phyloP scores from a whole-genome alignment of 2,797 vertebrate genomes.

The Buphagus erythrorhynchus region DNA sequence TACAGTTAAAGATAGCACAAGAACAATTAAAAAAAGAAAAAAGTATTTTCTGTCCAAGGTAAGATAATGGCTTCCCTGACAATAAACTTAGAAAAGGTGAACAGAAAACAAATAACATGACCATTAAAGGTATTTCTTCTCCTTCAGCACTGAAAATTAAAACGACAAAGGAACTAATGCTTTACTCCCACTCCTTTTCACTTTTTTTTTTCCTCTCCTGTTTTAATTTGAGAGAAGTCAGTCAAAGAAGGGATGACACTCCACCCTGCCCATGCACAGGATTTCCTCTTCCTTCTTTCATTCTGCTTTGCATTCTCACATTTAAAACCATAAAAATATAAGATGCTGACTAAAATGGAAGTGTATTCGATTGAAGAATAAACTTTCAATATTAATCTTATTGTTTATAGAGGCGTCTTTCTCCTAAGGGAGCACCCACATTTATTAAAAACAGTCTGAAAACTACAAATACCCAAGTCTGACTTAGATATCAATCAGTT shows the following conservation, averaged over 20 bases:
- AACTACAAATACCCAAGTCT: neutral
- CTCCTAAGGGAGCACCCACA: neutral
- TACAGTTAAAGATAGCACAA: neutral
- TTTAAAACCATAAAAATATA: neutral
- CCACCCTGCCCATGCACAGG: neutral
- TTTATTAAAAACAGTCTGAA: neutral
- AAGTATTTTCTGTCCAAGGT: neutral
- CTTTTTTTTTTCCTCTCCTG: neutral
- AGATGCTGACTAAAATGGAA: neutral
- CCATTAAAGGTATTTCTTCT: neutral
- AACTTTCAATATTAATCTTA: neutral
- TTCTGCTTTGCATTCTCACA: neutral
- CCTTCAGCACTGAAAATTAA: neutral
- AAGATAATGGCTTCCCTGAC: neutral
- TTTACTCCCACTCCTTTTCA: neutral
- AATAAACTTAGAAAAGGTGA: neutral
- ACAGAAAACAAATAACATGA: neutral
- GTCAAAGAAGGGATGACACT: neutral
- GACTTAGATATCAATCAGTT: neutral
- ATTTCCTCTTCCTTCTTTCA: slow-evolving; percentile 17
- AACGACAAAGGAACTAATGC: neutral
- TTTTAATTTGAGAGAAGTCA: neutral
- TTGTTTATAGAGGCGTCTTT: neutral
- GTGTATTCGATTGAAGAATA: neutral
- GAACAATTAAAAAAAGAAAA: neutral